These are phyloP conservation scores for Anastrepha obliqua DNA, from an alignment of 1,140 invertebrate species.

Conservation along the genomic window DNA sequence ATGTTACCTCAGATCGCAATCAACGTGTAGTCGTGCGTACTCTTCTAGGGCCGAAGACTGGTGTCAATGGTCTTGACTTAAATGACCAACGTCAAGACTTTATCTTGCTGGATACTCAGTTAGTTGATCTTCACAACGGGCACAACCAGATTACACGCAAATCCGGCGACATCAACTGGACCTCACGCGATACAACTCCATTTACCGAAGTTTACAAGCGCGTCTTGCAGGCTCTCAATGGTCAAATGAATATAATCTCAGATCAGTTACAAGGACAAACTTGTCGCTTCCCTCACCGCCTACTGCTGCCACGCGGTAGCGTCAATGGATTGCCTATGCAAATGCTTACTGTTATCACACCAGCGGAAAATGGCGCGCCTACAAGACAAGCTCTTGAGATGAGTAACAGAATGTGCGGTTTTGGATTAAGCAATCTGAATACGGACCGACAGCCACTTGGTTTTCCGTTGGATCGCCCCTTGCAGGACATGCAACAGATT, in stretches of 20 bases:
- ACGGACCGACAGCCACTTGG: constrained; percentile 65
- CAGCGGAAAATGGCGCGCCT: constrained; percentile 56
- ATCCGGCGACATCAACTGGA: constrained; percentile 68
- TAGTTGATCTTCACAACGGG: constrained; percentile 72
- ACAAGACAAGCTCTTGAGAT: not conserved
- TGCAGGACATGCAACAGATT: constrained; percentile 65
- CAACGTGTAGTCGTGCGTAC: constrained; percentile 57
- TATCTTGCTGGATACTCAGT: constrained; percentile 73
- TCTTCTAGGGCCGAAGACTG: constrained; percentile 59
- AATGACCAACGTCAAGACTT: constrained; percentile 75
- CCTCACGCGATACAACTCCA: constrained; percentile 65
- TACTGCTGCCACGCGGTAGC: constrained; percentile 77
- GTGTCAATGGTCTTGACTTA: constrained; percentile 71
- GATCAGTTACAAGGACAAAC: constrained; percentile 60
- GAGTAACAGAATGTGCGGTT: not conserved
- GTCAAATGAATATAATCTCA: constrained; percentile 57
- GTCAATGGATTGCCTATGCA: constrained; percentile 75
- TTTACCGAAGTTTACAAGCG: constrained; percentile 68
- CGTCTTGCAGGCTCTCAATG: constrained; percentile 72
- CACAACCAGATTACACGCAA: constrained; percentile 73
- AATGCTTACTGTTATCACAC: constrained; percentile 75
- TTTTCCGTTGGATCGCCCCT: constrained; percentile 74
- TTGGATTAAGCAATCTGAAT: not conserved
- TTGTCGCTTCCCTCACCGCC: constrained; percentile 67
- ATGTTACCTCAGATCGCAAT: constrained; percentile 66